Evolutionary conservation across 2,113 vertebrate species (phyloP).

Genomic region (Dipodomys ordii): DNA sequence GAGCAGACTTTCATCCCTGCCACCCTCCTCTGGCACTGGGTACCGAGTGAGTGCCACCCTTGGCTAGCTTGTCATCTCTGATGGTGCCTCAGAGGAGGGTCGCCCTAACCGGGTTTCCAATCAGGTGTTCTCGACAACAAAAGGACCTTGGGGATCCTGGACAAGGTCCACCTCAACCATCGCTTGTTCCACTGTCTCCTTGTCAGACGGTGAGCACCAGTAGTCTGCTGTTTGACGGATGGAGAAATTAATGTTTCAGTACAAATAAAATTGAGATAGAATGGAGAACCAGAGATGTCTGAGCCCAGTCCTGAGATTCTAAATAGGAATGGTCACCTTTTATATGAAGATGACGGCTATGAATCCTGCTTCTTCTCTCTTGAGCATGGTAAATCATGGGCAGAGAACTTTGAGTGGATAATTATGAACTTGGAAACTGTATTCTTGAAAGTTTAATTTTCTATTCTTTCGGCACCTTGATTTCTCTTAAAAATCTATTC

Average conservation of each 20-base stretch:
- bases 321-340: not conserved
- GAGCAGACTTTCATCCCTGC: not conserved
- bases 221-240: not conserved
- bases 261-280: not conserved
- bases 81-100: not conserved
- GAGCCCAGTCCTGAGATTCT: not conserved
- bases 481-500: slow-evolving; percentile 8
- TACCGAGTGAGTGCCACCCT: slow-evolving; percentile 32
- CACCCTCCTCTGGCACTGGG: slow-evolving; percentile 7
- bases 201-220: not conserved
- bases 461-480: not conserved
- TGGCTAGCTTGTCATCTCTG: not conserved
- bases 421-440: slow-evolving; percentile 35
- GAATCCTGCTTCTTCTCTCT: not conserved
- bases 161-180: not conserved
- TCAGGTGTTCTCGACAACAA: not conserved
- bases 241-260: not conserved
- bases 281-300: not conserved
- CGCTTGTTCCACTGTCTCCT: not conserved
- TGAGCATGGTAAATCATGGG: not conserved
- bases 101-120: not conserved
- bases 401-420: not conserved
- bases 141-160: not conserved
- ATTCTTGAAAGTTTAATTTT: slow-evolving; percentile 45
- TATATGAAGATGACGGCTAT: not conserved